These are phyloP conservation scores for Drosophila longiperda DNA, from an alignment of 2,888 invertebrate genomes.

Conservation along the genomic window DNA sequence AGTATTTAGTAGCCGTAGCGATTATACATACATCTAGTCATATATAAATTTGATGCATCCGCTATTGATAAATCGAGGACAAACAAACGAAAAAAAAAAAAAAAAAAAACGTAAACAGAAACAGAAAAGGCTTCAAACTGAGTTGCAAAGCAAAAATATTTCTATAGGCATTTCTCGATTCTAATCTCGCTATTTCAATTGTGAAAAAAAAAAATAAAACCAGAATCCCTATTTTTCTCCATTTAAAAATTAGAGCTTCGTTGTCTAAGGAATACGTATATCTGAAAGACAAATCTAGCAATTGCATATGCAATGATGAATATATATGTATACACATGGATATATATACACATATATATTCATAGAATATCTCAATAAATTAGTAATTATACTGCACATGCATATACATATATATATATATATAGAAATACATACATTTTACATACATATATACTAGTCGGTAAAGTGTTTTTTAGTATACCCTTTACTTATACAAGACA, in stretches of 20 bases:
- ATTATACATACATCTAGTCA: slow-evolving; percentile 76
- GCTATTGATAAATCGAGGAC: slow-evolving; percentile 35
- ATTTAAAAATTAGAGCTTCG: slow-evolving; percentile 36
- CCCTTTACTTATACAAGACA: slow-evolving; percentile 57
- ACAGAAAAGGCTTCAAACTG: slow-evolving; percentile 50
- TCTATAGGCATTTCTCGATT: slow-evolving; percentile 45
- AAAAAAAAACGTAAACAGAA: background rate
- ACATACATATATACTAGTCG: slow-evolving; percentile 67
- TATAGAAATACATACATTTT: slow-evolving; percentile 39
- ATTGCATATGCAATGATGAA: slow-evolving; percentile 29
- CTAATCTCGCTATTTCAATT: slow-evolving; percentile 22
- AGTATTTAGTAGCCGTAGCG: slow-evolving; percentile 56
- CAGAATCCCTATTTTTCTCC: slow-evolving; percentile 3
- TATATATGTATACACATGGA: slow-evolving; percentile 22
- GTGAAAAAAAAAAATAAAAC: slow-evolving; percentile 11
- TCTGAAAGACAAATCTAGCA: slow-evolving; percentile 50
- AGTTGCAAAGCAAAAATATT: slow-evolving; percentile 76
- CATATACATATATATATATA: slow-evolving; percentile 42
- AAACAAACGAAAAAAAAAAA: slow-evolving; percentile 6
- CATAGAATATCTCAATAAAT: slow-evolving; percentile 75
- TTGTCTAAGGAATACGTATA: slow-evolving; percentile 25
- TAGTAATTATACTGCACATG: slow-evolving; percentile 62
- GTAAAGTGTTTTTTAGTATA: slow-evolving; percentile 70
- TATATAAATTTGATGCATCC: slow-evolving; percentile 69
- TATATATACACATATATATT: slow-evolving; percentile 45